Percentiles rank a stretch among this genome's conserved stretches.
phyloP scores from a whole-genome alignment of 2,113 vertebrate species.

The Neolamprologus falcicula region DNA sequence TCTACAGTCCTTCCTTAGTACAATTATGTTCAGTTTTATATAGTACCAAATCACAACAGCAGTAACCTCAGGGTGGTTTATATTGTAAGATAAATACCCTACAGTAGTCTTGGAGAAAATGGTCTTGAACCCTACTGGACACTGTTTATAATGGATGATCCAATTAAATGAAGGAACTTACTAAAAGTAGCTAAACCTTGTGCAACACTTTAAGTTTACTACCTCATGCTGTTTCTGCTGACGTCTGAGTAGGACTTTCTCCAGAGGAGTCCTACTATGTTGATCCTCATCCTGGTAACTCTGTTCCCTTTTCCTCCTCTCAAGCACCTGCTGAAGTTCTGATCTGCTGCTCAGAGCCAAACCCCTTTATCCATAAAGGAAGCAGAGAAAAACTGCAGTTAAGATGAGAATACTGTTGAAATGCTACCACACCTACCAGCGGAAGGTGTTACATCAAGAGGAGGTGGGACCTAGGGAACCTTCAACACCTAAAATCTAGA shows the following conservation, averaged over 20 bases:
- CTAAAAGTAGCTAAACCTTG: background rate
- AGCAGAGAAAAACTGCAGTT: background rate
- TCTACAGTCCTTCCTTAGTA: background rate
- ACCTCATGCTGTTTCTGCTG: conserved; percentile 67
- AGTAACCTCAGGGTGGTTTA: background rate
- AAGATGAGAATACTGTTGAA: background rate
- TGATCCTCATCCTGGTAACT: conserved; percentile 49
- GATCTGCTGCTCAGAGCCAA: conserved; percentile 61
- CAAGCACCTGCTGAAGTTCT: conserved; percentile 67
- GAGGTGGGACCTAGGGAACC: rapidly evolving
- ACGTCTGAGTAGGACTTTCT: conserved; percentile 56
- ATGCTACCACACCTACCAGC: background rate
- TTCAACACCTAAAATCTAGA: background rate
- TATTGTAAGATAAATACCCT: background rate
- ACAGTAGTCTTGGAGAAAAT: background rate
- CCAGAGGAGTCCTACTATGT: conserved; percentile 52
- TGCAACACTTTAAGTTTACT: background rate
- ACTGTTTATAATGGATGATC: background rate
- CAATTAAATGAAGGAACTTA: background rate
- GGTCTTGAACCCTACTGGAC: rapidly evolving
- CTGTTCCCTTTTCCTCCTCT: conserved; percentile 64
- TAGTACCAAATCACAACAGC: background rate
- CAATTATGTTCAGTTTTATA: background rate
- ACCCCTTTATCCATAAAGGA: conserved; percentile 39
- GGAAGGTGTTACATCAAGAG: background rate